Percentiles rank a stretch among this genome's conserved stretches.
Conservation (phyloP, 2,797 vertebrate genomes). For the Orientallactaga sibirica region DNA sequence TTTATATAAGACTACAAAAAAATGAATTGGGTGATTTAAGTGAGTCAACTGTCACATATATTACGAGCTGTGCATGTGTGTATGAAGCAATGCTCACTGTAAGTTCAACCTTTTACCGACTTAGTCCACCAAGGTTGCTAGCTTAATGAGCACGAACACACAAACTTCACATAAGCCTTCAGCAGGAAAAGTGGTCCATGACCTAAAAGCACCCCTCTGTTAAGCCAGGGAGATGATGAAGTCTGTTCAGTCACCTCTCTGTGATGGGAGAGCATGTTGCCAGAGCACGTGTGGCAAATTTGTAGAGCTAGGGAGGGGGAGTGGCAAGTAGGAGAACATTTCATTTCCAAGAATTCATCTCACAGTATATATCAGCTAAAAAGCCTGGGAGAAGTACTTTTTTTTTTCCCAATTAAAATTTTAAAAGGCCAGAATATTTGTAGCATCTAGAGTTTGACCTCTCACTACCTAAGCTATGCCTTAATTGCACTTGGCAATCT, state of each 20-base stretch:
- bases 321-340: not conserved
- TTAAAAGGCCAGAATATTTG: not conserved
- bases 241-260: constrained; percentile 66
- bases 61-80: constrained; percentile 80
- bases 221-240: constrained; percentile 76
- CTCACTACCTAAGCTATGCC: not conserved
- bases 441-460: not conserved
- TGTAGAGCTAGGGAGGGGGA: not conserved
- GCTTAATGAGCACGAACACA: constrained; percentile 82
- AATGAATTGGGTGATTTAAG: constrained; percentile 85
- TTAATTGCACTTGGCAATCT: not conserved
- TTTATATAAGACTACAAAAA: constrained; percentile 80
- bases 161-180: constrained; percentile 81
- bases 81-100: constrained; percentile 85
- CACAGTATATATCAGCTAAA: not conserved
- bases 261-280: constrained; percentile 36
- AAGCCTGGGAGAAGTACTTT: not conserved
- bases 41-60: constrained; percentile 84
- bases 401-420: constrained; percentile 13
- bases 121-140: constrained; percentile 82
- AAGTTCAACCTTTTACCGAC: constrained; percentile 82
- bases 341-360: constrained; percentile 39
- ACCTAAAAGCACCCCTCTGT: constrained; percentile 81
- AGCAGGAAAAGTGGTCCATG: constrained; percentile 74
- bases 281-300: constrained; percentile 54